These are phyloP conservation scores for Perognathus longimembris DNA, from an alignment of 2,113 vertebrate species.

Conservation along the genomic window DNA sequence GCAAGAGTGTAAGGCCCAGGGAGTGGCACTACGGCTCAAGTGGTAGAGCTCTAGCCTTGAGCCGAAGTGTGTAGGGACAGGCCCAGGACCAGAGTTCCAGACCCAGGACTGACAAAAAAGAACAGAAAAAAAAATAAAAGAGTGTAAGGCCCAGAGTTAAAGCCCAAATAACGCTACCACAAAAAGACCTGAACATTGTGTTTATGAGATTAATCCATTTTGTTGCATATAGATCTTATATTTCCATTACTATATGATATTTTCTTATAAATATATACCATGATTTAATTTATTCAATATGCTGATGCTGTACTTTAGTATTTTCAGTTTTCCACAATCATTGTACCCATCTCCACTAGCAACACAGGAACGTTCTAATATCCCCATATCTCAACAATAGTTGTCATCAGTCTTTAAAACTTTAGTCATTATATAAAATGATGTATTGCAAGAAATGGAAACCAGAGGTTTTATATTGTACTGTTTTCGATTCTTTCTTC, in stretches of 20 bases:
- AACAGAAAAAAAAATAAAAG: no score
- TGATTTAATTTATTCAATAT: not conserved
- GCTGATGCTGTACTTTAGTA: not conserved
- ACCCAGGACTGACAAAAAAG: no score
- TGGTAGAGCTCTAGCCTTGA: no score
- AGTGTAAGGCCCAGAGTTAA: no score
- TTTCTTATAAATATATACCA: not conserved
- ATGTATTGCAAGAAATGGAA: no score
- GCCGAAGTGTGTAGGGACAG: no score
- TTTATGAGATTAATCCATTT: not conserved
- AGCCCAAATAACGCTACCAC: no score
- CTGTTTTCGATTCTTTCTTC: no score
- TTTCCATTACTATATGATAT: conserved; percentile 19
- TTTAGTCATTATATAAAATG: not conserved
- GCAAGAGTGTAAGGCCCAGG: no score
- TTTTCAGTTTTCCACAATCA: not conserved
- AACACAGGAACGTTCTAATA: not conserved
- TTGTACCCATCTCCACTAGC: not conserved
- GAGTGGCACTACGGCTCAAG: no score
- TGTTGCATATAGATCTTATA: not conserved
- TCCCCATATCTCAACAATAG: not conserved
- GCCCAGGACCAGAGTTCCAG: no score
- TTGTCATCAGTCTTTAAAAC: not conserved
- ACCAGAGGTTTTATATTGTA: no score
- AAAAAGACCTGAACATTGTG: not conserved